Evolutionary conservation across 2,113 vertebrate species (phyloP).

Genomic region (Sylvilagus bachmani): DNA sequence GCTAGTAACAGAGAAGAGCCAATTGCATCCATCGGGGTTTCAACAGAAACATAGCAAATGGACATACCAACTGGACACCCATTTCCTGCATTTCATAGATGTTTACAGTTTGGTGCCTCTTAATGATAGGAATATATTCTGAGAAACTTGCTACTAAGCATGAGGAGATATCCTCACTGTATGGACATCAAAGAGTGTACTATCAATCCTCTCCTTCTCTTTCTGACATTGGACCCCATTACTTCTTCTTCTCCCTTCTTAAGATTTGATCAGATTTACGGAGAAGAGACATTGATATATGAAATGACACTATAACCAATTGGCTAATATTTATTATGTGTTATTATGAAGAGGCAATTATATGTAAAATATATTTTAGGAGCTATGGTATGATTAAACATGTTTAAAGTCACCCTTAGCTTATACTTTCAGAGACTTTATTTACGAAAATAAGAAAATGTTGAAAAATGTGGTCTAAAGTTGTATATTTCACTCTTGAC

Average conservation of each 20-base stretch:
- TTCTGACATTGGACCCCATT: fast-evolving
- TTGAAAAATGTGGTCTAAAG: not conserved
- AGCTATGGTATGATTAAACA: not conserved
- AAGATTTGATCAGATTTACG: not conserved
- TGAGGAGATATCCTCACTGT: not conserved
- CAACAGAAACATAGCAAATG: not conserved
- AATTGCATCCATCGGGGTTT: not conserved
- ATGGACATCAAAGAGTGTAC: not conserved
- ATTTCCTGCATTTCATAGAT: not conserved
- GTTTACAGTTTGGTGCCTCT: not conserved
- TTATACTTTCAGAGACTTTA: not conserved
- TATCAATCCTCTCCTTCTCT: not conserved
- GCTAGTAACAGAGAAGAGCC: not conserved
- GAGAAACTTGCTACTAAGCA: not conserved
- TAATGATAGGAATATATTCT: too few relatives aligned
- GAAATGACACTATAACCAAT: not conserved
- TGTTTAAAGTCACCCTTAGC: not conserved
- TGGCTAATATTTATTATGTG: not conserved
- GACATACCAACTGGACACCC: not conserved
- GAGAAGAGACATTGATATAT: not conserved
- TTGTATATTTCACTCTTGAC: not conserved
- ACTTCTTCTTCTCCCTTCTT: not conserved
- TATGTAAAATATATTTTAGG: not conserved
- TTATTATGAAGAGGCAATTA: not conserved
- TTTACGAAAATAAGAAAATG: not conserved